Conservation (phyloP, 2,888 invertebrate species). For the Drosophila pseudotakahashii region DNA sequence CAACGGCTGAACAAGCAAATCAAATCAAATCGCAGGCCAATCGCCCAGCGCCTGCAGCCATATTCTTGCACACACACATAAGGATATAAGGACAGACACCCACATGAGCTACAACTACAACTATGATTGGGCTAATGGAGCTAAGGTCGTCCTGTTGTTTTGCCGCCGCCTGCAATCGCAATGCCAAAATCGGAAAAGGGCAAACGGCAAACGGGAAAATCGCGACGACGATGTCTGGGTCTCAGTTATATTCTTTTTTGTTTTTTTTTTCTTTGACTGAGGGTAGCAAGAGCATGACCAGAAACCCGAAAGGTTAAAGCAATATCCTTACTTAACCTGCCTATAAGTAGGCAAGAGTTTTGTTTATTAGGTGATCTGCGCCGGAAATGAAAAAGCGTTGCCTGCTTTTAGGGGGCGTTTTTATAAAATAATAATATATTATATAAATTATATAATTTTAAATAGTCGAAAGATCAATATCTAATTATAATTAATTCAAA, state of each 20-base stretch:
- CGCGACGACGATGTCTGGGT: conserved; percentile 47
- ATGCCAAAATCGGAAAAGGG: conserved; percentile 27
- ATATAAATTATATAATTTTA: too few species aligned
- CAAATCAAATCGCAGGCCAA: conserved; percentile 64
- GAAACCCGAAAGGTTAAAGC: conserved; percentile 9
- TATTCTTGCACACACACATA: conserved; percentile 1
- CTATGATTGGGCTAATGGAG: conserved; percentile 46
- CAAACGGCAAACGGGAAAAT: conserved; percentile 27
- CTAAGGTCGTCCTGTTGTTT: conserved; percentile 20
- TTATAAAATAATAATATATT: too few species aligned
- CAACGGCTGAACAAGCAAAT: conserved; percentile 62
- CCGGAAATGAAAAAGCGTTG: neutral
- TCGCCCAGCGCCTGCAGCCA: conserved; percentile 31
- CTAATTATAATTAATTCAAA: too few species aligned
- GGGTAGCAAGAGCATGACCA: conserved; percentile 20
- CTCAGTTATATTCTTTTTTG: neutral
- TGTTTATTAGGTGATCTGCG: neutral
- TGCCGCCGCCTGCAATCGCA: conserved; percentile 28
- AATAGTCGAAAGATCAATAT: too few species aligned
- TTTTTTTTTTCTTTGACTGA: neutral
- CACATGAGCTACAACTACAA: conserved; percentile 21
- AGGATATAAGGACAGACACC: neutral
- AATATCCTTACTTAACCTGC: neutral
- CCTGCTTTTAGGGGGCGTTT: neutral
- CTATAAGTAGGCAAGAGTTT: neutral